A percentile compares a stretch with the other conserved stretches of the same genome.
Conservation (phyloP, 1,140 invertebrate genomes). For the Aphaenogaster floridana region DNA sequence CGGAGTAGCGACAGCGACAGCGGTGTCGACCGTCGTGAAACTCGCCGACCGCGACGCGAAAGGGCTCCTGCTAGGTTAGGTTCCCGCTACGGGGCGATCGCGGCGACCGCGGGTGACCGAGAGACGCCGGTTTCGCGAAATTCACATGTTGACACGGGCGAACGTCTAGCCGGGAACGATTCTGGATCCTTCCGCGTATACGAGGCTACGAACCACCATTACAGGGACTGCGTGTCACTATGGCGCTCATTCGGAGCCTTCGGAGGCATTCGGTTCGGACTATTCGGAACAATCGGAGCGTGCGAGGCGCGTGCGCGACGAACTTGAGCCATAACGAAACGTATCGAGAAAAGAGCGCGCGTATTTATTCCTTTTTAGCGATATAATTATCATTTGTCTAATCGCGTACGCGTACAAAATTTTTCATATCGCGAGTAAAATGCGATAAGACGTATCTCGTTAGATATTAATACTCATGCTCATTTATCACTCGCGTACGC, state of each 20-base stretch:
- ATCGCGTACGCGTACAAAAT: neutral
- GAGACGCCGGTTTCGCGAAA: neutral
- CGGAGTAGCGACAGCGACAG: neutral
- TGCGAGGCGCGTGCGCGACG: neutral
- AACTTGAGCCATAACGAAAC: neutral
- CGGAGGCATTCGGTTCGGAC: too few species aligned
- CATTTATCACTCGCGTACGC: conserved; percentile 18
- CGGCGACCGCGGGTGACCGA: neutral
- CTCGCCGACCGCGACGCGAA: neutral
- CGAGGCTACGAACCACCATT: neutral
- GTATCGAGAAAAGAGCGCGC: neutral
- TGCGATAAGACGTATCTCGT: conserved; percentile 16
- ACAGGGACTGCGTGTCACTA: neutral
- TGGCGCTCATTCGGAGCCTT: neutral
- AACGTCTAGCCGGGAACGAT: neutral
- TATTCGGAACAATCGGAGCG: too few species aligned
- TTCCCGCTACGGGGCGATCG: neutral
- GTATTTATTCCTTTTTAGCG: neutral
- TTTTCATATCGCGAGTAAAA: neutral
- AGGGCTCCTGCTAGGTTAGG: neutral
- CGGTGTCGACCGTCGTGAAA: neutral
- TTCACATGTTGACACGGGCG: neutral
- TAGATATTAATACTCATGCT: neutral
- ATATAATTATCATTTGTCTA: neutral
- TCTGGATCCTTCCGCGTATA: neutral